Percentiles rank a stretch among this genome's conserved stretches.
Conservation (phyloP, 2,888 invertebrate species). For the Melolontha melolontha region DNA sequence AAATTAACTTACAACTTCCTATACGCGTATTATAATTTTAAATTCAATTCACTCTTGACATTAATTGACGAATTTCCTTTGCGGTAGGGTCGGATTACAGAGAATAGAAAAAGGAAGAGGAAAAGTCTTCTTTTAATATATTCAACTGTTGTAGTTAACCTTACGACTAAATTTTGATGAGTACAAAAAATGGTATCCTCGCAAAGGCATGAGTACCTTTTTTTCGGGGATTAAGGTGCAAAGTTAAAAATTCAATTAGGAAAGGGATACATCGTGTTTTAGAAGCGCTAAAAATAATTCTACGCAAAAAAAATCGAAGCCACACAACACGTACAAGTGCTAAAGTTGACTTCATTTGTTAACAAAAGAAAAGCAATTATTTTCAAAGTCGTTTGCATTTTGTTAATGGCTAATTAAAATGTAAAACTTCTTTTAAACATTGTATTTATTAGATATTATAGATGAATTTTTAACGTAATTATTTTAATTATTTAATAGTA, state of each 20-base stretch:
- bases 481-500: no score
- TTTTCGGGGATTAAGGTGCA: not conserved
- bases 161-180: slow-evolving; percentile 18
- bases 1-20: no score
- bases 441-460: no score
- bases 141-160: slow-evolving; percentile 12
- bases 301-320: no score
- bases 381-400: no score
- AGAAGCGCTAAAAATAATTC: no score
- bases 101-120: slow-evolving; percentile 4
- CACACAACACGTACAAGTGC: no score
- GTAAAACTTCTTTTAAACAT: no score
- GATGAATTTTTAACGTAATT: no score
- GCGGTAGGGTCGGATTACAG: slow-evolving; percentile 6
- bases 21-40: not conserved
- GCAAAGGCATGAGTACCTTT: not conserved
- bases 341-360: no score
- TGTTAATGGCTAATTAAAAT: no score
- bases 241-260: slow-evolving; percentile 21
- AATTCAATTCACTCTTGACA: slow-evolving; percentile 10
- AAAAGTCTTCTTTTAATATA: not conserved
- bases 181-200: slow-evolving; percentile 2
- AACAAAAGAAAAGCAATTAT: no score
- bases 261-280: not conserved
- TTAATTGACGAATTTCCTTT: slow-evolving; percentile 22